phyloP scores from a whole-genome alignment of 2,888 invertebrate genomes.

The Apamea crenata region DNA sequence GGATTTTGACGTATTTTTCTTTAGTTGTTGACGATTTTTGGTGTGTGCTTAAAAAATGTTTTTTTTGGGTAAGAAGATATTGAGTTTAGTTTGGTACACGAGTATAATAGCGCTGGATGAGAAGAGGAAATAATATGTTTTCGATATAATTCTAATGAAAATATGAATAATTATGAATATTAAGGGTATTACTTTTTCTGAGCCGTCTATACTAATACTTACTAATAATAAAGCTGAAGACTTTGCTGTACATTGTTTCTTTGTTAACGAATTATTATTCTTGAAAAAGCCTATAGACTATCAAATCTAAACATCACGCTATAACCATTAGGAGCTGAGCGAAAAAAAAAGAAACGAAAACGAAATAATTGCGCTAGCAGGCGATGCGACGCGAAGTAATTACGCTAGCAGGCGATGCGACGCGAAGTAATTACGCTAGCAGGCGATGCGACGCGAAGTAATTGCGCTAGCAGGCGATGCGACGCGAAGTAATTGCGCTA shows the following conservation, averaged over 20 bases:
- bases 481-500: no score
- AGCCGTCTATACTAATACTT: no score
- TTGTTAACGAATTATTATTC: not conserved
- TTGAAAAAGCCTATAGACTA: not conserved
- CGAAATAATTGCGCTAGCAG: no score
- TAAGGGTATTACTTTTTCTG: not conserved
- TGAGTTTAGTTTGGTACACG: not conserved
- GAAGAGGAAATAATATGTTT: not conserved
- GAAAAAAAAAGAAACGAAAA: not conserved
- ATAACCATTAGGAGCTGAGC: no score
- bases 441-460: no score
- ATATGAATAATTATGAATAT: not conserved
- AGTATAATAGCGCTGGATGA: not conserved
- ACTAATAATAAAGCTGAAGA: no score
- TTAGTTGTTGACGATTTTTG: slow-evolving; percentile 11
- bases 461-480: no score
- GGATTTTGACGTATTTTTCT: slow-evolving; percentile 27
- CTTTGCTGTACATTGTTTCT: not conserved
- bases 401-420: no score
- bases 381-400: no score
- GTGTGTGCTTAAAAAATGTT: no score
- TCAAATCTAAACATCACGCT: not conserved
- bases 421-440: no score
- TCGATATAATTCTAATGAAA: not conserved
- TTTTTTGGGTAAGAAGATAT: not conserved